Base-by-base conservation (phyloP, 1,140 invertebrate species). In the Zaprionus kolodkinae region DNA sequence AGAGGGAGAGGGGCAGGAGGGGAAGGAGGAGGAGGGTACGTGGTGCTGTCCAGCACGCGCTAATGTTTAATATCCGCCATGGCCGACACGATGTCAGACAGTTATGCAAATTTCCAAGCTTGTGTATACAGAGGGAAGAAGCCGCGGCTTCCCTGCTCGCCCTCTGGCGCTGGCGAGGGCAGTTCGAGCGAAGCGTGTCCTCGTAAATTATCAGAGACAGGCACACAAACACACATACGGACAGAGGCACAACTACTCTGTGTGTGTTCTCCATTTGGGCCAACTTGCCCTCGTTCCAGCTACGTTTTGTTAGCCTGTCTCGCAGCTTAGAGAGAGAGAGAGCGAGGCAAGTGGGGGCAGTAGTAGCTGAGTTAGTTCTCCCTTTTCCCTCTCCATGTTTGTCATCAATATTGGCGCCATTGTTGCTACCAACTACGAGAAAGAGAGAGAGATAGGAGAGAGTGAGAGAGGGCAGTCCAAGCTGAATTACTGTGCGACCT, bases 1-100 rank as follows among this genome's bases (percentile, higher is more conserved):
- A 30, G 27, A 30, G 27, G 6, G 27, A 6, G 27, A 30, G 5
- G 5, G 55, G 17, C 7, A 27, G 70, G 52, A 71, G 65, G 57
- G 60, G 55, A 43, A n/a, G 63, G 40, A 52, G 27, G 50, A 45
- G 69, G 17, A 25, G 25, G 55, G 48, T 33, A 11, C 69, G 52
- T 48, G 50, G 17, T 67, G 64, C 56, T 87, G 85, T 84, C 55
- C 85, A 89, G 85, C 85, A 88, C 85, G 85, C 81, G 85, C 85
- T 89, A 89, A 89, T 89, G 85, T 89, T 89, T 89, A 89, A 89
- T 89, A 89, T 89, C 85, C 85, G 85, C 70, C 55, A 33, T 61
- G 72, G 62, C 69, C 52, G 15, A 40, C 57, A 79, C 68, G 65
- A 83, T 61, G 59, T 56, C 84, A 79, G 85, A 89, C 85, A 89